Evolutionary conservation across 2,888 invertebrate species (phyloP).

Genomic region (Oscheius sp.): DNA sequence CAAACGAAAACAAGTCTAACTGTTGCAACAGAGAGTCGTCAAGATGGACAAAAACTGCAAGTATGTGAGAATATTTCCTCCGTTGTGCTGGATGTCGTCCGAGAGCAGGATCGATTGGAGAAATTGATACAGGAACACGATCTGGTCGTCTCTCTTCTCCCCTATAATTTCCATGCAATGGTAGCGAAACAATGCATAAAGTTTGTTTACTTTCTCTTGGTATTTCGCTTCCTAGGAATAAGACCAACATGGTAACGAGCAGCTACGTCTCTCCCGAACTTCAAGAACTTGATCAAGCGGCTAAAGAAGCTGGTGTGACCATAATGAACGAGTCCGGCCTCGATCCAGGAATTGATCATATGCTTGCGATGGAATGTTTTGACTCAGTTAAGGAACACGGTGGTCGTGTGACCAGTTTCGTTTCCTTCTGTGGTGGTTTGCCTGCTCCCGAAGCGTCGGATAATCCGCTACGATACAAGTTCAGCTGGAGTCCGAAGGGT

Average conservation of each 20-base stretch:
- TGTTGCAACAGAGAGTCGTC: constrained; percentile 82
- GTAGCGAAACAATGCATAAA: constrained; percentile 86
- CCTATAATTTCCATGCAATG: constrained; percentile 86
- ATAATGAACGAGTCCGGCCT: constrained; percentile 95
- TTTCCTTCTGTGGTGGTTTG: constrained; percentile 94
- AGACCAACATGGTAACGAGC: constrained; percentile 93
- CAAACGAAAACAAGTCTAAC: constrained; percentile 75
- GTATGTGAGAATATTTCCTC: constrained; percentile 79
- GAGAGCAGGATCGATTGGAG: constrained; percentile 78
- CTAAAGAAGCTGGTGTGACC: constrained; percentile 87
- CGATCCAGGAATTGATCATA: constrained; percentile 98
- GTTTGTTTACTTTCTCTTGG: no score
- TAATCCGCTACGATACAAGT: constrained; percentile 83
- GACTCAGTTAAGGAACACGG: constrained; percentile 85
- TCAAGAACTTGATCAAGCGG: constrained; percentile 75
- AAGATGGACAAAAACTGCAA: constrained; percentile 87
- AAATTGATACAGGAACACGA: constrained; percentile 79
- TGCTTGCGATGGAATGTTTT: constrained; percentile 94
- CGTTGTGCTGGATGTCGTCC: constrained; percentile 83
- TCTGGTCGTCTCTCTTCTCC: constrained; percentile 80
- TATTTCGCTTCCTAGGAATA: no score
- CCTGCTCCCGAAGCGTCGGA: constrained; percentile 96
- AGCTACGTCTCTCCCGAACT: constrained; percentile 90
- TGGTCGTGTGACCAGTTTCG: constrained; percentile 86
- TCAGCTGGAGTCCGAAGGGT: constrained; percentile 95